Conservation (phyloP, 2,113 vertebrate genomes). For the Gnathochromis pfefferi region DNA sequence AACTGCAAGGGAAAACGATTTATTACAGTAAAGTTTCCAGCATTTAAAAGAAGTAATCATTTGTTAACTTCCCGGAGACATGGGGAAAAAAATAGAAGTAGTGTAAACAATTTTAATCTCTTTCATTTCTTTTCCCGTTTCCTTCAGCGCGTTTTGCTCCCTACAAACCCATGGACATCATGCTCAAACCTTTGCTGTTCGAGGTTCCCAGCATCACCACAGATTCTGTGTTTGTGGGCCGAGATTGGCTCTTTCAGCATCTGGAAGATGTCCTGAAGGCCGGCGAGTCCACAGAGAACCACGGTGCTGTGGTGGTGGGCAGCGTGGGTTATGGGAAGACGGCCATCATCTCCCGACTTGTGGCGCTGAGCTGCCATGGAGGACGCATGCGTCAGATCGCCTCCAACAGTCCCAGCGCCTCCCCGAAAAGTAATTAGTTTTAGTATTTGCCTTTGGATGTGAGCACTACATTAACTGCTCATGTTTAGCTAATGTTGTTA, state of each 20-base stretch:
- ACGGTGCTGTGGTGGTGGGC: constrained; percentile 83
- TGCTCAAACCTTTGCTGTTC: constrained; percentile 94
- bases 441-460: background rate
- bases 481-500: background rate
- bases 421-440: constrained; percentile 77
- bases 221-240: constrained; percentile 93
- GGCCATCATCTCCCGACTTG: constrained; percentile 88
- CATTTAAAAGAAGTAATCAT: background rate
- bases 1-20: background rate
- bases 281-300: constrained; percentile 69
- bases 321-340: constrained; percentile 96
- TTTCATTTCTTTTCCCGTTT: background rate
- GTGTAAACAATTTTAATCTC: background rate
- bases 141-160: constrained; percentile 83
- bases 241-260: constrained; percentile 91
- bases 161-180: constrained; percentile 94
- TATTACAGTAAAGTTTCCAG: background rate
- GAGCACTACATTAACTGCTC: background rate
- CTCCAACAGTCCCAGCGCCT: constrained; percentile 82
- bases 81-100: background rate
- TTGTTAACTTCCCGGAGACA: background rate
- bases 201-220: constrained; percentile 98
- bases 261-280: constrained; percentile 80
- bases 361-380: constrained; percentile 95
- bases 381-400: constrained; percentile 97